These are phyloP conservation scores for Ptychochromis oligacanthus DNA, from an alignment of 2,113 vertebrate species.

Conservation along the genomic window DNA sequence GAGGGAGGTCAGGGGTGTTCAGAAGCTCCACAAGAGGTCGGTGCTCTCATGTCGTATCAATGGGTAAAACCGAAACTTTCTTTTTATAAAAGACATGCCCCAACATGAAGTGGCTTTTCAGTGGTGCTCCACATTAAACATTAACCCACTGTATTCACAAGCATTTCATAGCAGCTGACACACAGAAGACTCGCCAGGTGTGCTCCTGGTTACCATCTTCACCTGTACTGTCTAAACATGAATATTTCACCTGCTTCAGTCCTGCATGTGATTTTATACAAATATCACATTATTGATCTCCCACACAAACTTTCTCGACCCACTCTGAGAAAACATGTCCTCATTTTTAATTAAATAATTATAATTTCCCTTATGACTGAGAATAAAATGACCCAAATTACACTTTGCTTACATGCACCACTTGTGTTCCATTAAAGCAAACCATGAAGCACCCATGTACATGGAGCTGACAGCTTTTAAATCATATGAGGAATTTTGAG, in stretches of 20 bases:
- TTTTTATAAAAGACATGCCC: background rate
- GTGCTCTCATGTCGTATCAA: background rate
- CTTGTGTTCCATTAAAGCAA: background rate
- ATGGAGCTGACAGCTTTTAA: conserved; percentile 20
- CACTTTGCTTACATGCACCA: background rate
- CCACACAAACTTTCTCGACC: background rate
- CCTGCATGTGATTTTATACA: background rate
- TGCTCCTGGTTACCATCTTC: background rate
- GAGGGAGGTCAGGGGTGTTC: background rate
- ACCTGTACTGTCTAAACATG: background rate
- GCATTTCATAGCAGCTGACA: background rate
- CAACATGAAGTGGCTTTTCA: conserved; percentile 4
- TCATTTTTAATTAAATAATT: background rate
- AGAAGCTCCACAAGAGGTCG: background rate
- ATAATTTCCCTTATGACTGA: background rate
- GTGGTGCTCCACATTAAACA: background rate
- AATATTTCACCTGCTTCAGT: background rate
- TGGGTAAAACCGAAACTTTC: background rate
- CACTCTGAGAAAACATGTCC: background rate
- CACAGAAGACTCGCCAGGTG: background rate
- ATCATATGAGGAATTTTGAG: conserved; percentile 10
- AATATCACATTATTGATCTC: background rate
- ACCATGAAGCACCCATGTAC: background rate
- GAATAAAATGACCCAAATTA: background rate
- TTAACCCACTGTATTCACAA: background rate